Base-by-base conservation (phyloP, 2,888 invertebrate genomes). In the Hyppa rectilinea region DNA sequence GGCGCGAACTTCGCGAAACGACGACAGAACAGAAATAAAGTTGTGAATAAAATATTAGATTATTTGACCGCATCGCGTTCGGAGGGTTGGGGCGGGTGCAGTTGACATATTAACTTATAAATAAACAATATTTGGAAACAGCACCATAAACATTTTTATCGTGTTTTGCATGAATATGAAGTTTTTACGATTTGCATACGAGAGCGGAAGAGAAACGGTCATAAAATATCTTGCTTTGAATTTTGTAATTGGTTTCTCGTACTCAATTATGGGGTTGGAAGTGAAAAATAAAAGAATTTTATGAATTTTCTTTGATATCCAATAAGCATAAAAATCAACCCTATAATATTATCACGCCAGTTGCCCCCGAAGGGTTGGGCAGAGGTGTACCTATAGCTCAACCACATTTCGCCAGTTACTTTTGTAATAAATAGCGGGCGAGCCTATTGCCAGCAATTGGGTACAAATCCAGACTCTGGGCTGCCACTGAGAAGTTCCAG, bases 31-130 rank as follows among this genome's bases (percentile, higher is more conserved):
- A 80, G 83, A 82, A 88, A 87, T 86, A 86, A 84, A 83, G 79
- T 82, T 80, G 76, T 90, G 89, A 90, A 90, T 90, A 88, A 89
- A 84, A 88, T 90, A 90, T 87, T 74, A 85, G 80, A 83, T 86
- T 86, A 86, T 87, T 88, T 88, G 87, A 87, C 85, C 86, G 80
- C 79, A 75, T 80, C 67, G 80, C 78, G 76, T 68, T 79, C 55
- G 47, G 62, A 73, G 77, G 80, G 80, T 82, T 80, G 72, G 56
- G 70, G 58, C 74, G 84, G 82, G 79, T 88, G 82, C 81, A 82
- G 78, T 81, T 80, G 86, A 85, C 81, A 78, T 85, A 83, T 76
- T 77, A 77, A 74, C 80, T 77, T 83, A 77, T 83, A 80, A 81
- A 85, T 81, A 84, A 76, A 73, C 53, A 74, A 78, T 83, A 74